Evolutionary conservation across 2,888 invertebrate species (phyloP).

Genomic region (Nomada lathburiana): DNA sequence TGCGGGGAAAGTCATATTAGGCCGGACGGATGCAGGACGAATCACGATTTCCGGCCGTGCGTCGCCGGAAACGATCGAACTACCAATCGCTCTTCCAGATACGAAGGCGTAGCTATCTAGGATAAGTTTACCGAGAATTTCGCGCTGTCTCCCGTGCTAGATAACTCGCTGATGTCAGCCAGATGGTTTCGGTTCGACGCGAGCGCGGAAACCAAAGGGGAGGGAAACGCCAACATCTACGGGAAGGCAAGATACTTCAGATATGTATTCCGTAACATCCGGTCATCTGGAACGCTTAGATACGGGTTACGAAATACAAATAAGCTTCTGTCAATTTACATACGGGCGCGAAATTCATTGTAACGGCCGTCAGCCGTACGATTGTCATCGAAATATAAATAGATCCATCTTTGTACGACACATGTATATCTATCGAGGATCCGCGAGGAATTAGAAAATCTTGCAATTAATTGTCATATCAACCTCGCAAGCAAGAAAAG

Average conservation of each 20-base stretch:
- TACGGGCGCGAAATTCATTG: background rate
- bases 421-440: no score
- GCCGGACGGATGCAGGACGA: conserved; percentile 51
- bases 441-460: no score
- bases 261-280: conserved; percentile 14
- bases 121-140: conserved; percentile 62
- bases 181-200: conserved; percentile 20
- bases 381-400: no score
- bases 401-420: no score
- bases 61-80: conserved; percentile 52
- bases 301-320: background rate
- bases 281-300: background rate
- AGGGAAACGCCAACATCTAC: conserved; percentile 26
- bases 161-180: conserved; percentile 50
- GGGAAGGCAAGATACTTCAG: conserved; percentile 13
- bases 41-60: conserved; percentile 48
- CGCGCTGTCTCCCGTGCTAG: conserved; percentile 43
- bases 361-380: background rate
- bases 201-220: conserved; percentile 40
- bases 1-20: conserved; percentile 44
- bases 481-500: no score
- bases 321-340: background rate
- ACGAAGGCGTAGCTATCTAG: conserved; percentile 20
- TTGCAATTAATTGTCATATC: no score
- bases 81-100: conserved; percentile 37